These are phyloP conservation scores for Pangasianodon hypophthalmus DNA, from an alignment of 2,113 vertebrate genomes.

Conservation along the genomic window DNA sequence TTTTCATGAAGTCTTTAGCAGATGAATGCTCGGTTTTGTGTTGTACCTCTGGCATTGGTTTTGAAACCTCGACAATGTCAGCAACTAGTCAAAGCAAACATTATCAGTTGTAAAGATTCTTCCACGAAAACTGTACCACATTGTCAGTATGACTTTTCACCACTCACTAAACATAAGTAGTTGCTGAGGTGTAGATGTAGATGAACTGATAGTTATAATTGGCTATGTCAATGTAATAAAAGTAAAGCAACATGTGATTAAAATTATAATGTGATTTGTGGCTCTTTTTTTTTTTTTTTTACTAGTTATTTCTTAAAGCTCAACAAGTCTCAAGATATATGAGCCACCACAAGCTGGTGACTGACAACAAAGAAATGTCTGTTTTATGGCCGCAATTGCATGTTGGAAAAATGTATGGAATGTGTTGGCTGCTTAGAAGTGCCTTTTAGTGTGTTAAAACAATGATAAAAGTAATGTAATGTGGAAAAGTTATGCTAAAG, in stretches of 20 bases:
- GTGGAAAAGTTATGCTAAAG: too few relatives aligned
- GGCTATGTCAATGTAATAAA: neutral
- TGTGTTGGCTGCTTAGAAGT: neutral
- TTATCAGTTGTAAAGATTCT: constrained; percentile 2
- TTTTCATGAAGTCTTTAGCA: neutral
- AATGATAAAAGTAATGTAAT: neutral
- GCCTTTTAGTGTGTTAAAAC: neutral
- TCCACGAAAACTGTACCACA: neutral
- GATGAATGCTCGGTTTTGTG: neutral
- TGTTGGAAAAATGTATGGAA: neutral
- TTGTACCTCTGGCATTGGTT: neutral
- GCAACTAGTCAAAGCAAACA: constrained; percentile 8
- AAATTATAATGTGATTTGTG: neutral
- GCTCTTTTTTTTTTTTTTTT: neutral
- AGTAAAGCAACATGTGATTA: neutral
- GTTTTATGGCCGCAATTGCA: neutral
- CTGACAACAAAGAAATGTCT: neutral
- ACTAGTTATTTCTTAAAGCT: neutral
- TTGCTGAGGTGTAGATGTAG: neutral
- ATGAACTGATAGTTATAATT: neutral
- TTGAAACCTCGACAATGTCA: neutral
- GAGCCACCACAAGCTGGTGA: neutral
- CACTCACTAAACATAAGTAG: neutral
- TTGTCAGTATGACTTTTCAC: neutral
- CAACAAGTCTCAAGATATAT: neutral